A percentile compares a stretch with the other conserved stretches of the same genome.
Conservation (phyloP, 2,113 vertebrate genomes). For the Gasterosteus aculeatus region DNA sequence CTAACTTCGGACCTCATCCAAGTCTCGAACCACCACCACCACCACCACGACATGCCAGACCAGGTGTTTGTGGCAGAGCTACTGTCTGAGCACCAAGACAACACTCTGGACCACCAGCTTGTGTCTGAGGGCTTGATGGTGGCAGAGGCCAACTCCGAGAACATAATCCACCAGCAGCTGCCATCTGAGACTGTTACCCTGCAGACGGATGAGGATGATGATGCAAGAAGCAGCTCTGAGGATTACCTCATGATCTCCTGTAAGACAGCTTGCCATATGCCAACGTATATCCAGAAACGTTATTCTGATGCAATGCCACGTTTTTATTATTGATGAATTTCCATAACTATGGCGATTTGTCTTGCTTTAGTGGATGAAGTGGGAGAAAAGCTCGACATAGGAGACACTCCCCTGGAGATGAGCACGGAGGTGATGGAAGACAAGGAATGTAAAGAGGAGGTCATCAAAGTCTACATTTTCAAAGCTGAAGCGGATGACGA, state of each 20-base stretch:
- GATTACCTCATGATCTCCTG: constrained; percentile 99
- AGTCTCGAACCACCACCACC: constrained; percentile 85
- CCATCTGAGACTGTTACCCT: constrained; percentile 88
- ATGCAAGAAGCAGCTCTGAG: constrained; percentile 93
- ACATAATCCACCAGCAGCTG: constrained; percentile 88
- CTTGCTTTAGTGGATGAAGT: constrained; percentile 93
- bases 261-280: constrained; percentile 47
- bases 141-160: constrained; percentile 87
- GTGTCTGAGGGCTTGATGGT: constrained; percentile 96
- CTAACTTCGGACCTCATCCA: constrained; percentile 87
- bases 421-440: constrained; percentile 91
- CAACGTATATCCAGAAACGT: not conserved
- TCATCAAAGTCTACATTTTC: constrained; percentile 99
- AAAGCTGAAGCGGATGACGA: constrained; percentile 99
- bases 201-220: constrained; percentile 92
- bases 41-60: constrained; percentile 86
- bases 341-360: constrained; percentile 35
- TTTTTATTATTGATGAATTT: constrained; percentile 10
- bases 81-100: constrained; percentile 87
- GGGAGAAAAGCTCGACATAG: constrained; percentile 96
- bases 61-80: constrained; percentile 97
- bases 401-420: constrained; percentile 93
- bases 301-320: not conserved
- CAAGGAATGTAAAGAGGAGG: constrained; percentile 93
- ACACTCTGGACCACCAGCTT: constrained; percentile 90